Conservation (phyloP, 1,140 invertebrate species). For the Hylaeus anthracinus region DNA sequence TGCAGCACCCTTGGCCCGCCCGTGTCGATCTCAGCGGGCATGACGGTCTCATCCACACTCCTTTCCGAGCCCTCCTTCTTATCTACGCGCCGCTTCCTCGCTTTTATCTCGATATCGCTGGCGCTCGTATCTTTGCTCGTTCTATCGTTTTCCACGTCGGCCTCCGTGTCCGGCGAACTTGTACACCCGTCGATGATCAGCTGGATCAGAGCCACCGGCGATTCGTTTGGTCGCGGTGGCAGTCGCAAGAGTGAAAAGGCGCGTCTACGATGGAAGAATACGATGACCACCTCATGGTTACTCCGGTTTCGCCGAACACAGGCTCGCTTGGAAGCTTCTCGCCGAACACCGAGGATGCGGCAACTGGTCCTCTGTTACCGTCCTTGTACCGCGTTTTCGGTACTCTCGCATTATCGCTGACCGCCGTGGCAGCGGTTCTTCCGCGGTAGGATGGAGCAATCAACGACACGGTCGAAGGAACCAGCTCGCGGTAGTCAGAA, state of each 20-base stretch:
- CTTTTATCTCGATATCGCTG: slow-evolving; percentile 1
- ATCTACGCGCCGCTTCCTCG: slow-evolving; percentile 6
- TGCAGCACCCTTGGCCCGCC: slow-evolving; percentile 75
- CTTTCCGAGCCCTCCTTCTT: slow-evolving; percentile 43
- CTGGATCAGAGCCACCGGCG: slow-evolving; percentile 2
- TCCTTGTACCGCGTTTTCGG: slow-evolving; percentile 52
- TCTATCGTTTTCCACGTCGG: neutral
- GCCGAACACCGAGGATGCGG: slow-evolving; percentile 32
- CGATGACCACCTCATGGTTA: slow-evolving; percentile 39
- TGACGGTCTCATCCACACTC: slow-evolving; percentile 76
- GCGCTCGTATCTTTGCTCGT: no score
- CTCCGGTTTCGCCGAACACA: slow-evolving; percentile 2
- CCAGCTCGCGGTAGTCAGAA: slow-evolving; percentile 39
- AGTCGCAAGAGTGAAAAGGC: neutral
- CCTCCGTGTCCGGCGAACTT: neutral
- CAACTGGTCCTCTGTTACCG: slow-evolving; percentile 49
- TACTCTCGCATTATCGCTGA: slow-evolving; percentile 65
- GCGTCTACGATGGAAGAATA: neutral
- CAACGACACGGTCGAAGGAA: neutral
- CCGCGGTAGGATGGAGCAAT: no score
- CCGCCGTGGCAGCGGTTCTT: neutral
- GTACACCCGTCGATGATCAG: neutral
- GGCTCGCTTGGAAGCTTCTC: slow-evolving; percentile 17
- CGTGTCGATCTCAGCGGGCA: slow-evolving; percentile 75
- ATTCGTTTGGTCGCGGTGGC: slow-evolving; percentile 1